Percentiles rank a stretch among this genome's conserved stretches.
These are phyloP conservation scores for Dendrocopos noguchii DNA, from an alignment of 2,113 vertebrate genomes.

Conservation along the genomic window DNA sequence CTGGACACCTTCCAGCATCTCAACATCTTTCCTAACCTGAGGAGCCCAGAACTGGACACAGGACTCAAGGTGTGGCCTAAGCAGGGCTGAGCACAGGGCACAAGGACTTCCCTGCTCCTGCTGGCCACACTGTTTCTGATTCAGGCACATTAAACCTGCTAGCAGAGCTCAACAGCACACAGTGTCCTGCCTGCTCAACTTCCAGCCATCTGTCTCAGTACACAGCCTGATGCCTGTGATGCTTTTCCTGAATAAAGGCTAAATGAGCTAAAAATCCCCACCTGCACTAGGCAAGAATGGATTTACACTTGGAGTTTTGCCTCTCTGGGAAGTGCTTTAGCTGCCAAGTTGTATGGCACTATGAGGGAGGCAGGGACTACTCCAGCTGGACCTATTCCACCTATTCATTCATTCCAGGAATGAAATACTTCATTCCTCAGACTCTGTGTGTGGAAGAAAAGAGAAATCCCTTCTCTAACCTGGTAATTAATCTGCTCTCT, in stretches of 20 bases:
- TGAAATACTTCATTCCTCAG: not conserved
- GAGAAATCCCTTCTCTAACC: not conserved
- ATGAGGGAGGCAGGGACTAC: not conserved
- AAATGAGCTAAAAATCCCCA: not conserved
- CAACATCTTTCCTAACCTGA: too few relatives aligned
- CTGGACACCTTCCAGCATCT: too few relatives aligned
- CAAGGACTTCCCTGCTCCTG: too few relatives aligned
- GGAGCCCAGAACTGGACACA: too few relatives aligned
- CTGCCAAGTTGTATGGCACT: not conserved
- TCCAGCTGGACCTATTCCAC: not conserved
- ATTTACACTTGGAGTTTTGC: not conserved
- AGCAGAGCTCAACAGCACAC: not conserved
- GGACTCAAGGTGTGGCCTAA: too few relatives aligned
- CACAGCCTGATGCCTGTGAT: not conserved
- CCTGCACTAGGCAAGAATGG: not conserved
- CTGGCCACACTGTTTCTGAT: too few relatives aligned
- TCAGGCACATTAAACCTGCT: not conserved
- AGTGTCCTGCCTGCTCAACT: not conserved
- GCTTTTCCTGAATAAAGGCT: not conserved
- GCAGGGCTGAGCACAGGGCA: too few relatives aligned
- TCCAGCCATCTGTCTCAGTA: not conserved
- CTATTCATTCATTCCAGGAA: not conserved
- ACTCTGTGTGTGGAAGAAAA: not conserved
- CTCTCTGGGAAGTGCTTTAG: not conserved
- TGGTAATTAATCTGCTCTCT: not conserved